Evolutionary conservation across 2,888 invertebrate genomes (phyloP), one percentile per base, ranked within the genome.

Genomic region (Diachrysia chrysitis): DNA sequence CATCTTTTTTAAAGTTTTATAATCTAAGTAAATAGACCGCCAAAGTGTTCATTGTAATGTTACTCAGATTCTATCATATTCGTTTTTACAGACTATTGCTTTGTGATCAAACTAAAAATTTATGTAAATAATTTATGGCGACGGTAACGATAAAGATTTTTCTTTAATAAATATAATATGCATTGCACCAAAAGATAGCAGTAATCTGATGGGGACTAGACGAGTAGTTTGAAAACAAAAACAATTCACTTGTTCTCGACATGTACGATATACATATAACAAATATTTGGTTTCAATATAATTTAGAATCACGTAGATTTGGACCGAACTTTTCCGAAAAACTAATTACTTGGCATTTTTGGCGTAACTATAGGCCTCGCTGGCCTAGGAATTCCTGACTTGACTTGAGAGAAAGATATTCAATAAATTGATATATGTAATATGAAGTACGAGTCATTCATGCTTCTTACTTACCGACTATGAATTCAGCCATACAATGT

Each of bases 21-120:
- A 87, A 87, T 89, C 93, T 94, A 94, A 94, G 94, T 93, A 92
- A 83, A 92, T 94, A 94, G 94, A 94, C 95, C 94, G 94, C 91
- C 87, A 86, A 89, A 85, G 83, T 88, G 83, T 90, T 90, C 88
- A 86, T 90, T 89, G 88, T 81, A 66, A 71, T 70, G 68, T 88
- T 77, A 79, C 55, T 69, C 61, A 71, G 78, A 79, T 83, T 83
- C 75, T 69, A 73, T 78, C 66, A 64, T 79, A 82, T 78, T 81
- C 63, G 69, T 71, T 76, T 63, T 66, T 71, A 68, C 64, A 68
- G 67, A 69, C 79, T 84, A 85, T 84, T 82, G 79, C 69, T 66
- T 68, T 69, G 72, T 68, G 70, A 64, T 75, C 23, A 75, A 66
- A 70, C 55, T 73, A 68, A 68, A 61, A 71, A 76, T 60, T 73